Conservation (phyloP, 1,140 invertebrate genomes). For the Potamilus streckersoni region DNA sequence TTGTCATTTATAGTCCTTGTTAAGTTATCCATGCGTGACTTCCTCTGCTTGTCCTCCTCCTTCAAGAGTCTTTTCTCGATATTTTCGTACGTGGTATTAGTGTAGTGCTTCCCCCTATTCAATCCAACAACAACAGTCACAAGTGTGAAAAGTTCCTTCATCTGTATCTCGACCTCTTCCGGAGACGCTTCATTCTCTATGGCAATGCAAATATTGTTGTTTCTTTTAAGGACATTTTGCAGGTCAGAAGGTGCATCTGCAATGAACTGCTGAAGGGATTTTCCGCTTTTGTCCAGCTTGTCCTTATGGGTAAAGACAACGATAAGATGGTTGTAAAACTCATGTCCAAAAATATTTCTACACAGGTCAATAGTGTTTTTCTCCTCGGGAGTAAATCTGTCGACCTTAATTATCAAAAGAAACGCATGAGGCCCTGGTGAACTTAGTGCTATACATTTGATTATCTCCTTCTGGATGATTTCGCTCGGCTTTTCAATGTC, state of each 20-base stretch:
- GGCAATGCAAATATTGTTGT: background rate
- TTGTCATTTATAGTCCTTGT: too few relatives aligned
- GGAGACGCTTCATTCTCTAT: constrained; percentile 3
- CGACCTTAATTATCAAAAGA: constrained; percentile 18
- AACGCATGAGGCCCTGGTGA: constrained; percentile 33
- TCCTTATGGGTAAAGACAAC: constrained; percentile 9
- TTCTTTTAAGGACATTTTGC: background rate
- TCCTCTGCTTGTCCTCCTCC: too few relatives aligned
- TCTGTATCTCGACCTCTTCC: background rate
- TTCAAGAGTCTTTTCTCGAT: too few relatives aligned
- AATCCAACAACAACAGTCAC: background rate
- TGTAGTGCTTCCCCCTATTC: background rate
- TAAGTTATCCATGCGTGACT: too few relatives aligned
- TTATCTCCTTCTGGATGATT: constrained; percentile 10
- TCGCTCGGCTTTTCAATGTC: constrained; percentile 15
- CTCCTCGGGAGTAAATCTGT: constrained; percentile 11
- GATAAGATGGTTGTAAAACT: constrained; percentile 5
- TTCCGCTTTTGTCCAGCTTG: constrained; percentile 1
- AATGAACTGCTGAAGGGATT: background rate
- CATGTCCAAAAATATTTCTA: constrained; percentile 4
- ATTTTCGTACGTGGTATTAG: too few relatives aligned
- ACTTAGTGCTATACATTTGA: constrained; percentile 10
- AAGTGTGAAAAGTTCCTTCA: background rate
- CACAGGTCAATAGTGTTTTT: background rate
- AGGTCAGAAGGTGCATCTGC: background rate